Conservation (phyloP, 2,797 vertebrate species). For the Cephalopachus bancanus region DNA sequence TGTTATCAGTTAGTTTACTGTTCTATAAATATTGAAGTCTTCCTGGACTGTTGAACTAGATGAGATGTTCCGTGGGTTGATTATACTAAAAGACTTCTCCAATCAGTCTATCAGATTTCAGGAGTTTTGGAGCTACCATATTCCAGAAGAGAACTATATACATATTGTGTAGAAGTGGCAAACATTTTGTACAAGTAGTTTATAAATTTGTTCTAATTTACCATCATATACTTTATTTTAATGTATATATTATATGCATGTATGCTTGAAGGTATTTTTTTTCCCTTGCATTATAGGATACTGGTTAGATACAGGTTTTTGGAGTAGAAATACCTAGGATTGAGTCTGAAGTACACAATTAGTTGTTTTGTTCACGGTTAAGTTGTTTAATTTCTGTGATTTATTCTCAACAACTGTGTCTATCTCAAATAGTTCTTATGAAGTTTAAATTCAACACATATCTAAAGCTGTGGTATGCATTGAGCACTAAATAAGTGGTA, state of each 20-base stretch:
- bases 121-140: background rate
- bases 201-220: background rate
- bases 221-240: background rate
- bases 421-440: background rate
- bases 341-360: background rate
- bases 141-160: background rate
- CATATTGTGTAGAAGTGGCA: background rate
- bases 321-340: background rate
- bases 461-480: background rate
- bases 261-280: background rate
- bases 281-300: background rate
- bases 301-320: background rate
- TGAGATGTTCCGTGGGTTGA: background rate
- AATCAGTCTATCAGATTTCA: background rate
- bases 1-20: background rate
- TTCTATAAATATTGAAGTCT: background rate
- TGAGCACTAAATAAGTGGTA: background rate
- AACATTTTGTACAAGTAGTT: background rate
- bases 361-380: background rate
- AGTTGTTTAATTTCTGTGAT: constrained; percentile 1
- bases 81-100: background rate
- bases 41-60: background rate
- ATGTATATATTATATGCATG: background rate
- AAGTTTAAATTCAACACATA: background rate
- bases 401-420: background rate